Base-by-base conservation (phyloP, 2,888 invertebrate genomes). In the Perizoma flavofasciatum region DNA sequence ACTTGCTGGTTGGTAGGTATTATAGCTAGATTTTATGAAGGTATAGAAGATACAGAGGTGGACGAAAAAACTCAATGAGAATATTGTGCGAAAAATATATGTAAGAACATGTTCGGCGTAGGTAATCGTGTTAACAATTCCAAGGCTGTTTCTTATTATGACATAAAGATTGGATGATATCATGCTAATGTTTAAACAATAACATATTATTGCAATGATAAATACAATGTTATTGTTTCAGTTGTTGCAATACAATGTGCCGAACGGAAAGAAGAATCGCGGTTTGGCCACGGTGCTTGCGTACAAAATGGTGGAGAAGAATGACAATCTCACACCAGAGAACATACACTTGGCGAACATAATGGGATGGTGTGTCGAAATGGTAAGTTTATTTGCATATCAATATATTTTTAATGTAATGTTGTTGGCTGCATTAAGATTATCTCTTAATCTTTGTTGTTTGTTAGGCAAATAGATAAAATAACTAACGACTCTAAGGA, bases 291-390 rank as follows among this genome's bases (percentile, higher is more conserved):
- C 96, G 0, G 95, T 97, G 0, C 89, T 95, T 41, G 94, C 97
- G 0, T 97, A 96, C 82, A 96, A 95, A 79, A 94, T 95, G 86
- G 81, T 97, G 63, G 95, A 94, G 70, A 90, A 93, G 57, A 92
- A 93, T 0, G 92, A 94, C n/a, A 92, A 95, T 60, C 86, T 96
- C 4, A 96, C 96, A 0, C 94, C 96, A 0, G 97, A 97, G 69
- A 96, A 96, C 73, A 85, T 98, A 43, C 94, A 95, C 70, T 84
- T 95, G 61, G 97, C 97, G 0, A 95, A 96, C 69, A 95, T 98
- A 72, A 93, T 98, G 83, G 98, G 98, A 65, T 98, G 98, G 98
- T 98, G 98, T 81, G 94, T 97, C 5, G 99, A 99, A 94, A 94
- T 98, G 95, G 98, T 98, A 85, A 93, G 94, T 88, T 8, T 49